These are phyloP conservation scores for Hyaena hyaena DNA, from an alignment of 2,113 vertebrate genomes.

Conservation along the genomic window DNA sequence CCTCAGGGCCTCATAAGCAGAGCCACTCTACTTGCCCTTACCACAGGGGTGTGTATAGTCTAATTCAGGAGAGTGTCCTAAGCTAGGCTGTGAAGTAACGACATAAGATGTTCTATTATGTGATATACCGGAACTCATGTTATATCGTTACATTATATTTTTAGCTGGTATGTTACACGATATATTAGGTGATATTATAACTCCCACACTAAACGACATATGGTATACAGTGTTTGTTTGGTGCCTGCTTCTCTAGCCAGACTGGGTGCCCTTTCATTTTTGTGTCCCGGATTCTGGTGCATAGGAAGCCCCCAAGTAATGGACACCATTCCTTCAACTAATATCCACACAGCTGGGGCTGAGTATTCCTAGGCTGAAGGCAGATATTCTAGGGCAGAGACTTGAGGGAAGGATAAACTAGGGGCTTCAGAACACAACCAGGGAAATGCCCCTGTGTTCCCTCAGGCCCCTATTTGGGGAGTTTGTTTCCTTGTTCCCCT, in stretches of 20 bases:
- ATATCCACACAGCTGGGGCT: not conserved
- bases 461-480: not conserved
- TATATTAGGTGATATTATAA: not conserved
- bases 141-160: not conserved
- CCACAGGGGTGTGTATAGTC: not conserved
- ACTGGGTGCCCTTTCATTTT: not conserved
- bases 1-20: not conserved
- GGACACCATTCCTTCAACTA: not conserved
- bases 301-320: not conserved
- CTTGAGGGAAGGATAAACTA: not conserved
- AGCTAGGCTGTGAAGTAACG: not conserved
- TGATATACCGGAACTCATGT: not conserved
- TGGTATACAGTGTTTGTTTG: rapidly evolving
- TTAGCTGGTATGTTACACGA: not conserved
- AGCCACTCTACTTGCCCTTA: not conserved
- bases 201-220: rapidly evolving
- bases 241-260: not conserved
- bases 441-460: not conserved
- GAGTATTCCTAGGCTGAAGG: not conserved
- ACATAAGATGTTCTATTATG: not conserved
- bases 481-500: not conserved
- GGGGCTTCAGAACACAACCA: not conserved
- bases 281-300: not conserved
- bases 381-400: not conserved
- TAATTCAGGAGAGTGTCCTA: not conserved